Evolutionary conservation across 2,888 invertebrate species (phyloP).

Genomic region (Clusia tigrina): DNA sequence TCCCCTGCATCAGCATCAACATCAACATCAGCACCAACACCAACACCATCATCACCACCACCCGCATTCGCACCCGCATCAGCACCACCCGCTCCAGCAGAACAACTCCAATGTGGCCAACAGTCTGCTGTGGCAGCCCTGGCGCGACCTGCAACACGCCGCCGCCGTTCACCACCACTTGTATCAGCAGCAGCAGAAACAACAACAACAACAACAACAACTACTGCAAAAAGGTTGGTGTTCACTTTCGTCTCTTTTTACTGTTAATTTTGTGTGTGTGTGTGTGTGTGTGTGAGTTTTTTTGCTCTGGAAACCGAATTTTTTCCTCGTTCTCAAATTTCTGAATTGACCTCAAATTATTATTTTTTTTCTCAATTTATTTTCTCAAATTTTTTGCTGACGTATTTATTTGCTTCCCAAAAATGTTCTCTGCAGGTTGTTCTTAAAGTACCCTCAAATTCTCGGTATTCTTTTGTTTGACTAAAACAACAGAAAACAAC

Average conservation of each 20-base stretch:
- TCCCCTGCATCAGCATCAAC: constrained; percentile 37
- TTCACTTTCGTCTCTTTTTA: too few species aligned
- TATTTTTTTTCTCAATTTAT: too few species aligned
- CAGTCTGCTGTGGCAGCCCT: constrained; percentile 62
- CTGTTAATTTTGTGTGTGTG: too few species aligned
- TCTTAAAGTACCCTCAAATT: too few species aligned
- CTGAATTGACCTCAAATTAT: constrained; percentile 1
- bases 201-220: constrained; percentile 42
- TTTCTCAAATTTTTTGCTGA: too few species aligned
- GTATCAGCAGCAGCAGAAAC: constrained; percentile 56
- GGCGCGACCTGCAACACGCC: constrained; percentile 61
- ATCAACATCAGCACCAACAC: constrained; percentile 31
- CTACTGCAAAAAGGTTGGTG: constrained; percentile 54
- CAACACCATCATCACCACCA: constrained; percentile 37
- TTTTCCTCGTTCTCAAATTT: background rate
- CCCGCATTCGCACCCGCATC: constrained; percentile 32
- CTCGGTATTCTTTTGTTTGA: too few species aligned
- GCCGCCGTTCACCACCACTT: constrained; percentile 59
- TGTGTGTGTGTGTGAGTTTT: too few species aligned
- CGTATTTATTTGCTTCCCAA: background rate
- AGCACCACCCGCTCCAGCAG: constrained; percentile 37
- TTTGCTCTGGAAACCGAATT: background rate
- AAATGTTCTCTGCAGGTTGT: background rate
- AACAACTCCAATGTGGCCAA: constrained; percentile 57
- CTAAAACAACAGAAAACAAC: too few species aligned